Base-by-base conservation (phyloP, 2,113 vertebrate species). In the Irena cyanogastra region DNA sequence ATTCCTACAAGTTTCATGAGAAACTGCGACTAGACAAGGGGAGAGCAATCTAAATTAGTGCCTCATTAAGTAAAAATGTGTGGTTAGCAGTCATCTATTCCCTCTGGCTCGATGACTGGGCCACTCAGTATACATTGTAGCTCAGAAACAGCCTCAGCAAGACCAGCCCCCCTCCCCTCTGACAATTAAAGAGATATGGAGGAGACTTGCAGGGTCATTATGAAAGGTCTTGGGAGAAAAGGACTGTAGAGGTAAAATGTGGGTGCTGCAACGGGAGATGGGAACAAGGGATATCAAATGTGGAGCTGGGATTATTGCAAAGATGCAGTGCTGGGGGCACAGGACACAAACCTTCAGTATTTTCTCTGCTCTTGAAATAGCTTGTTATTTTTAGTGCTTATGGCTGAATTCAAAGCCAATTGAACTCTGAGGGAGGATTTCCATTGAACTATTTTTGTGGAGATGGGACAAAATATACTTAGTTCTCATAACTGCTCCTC, bases 21-120 rank as follows among this genome's bases (percentile, higher is more conserved):
- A 92, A 95, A 64, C 83, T 41, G 72, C 26, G 72, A 92, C 83
- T 90, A 92, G 93, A 95, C 95, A 96, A 92, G 94, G 56, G 86
- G 72, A 94, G 76, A 90, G 19, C 3, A 28, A 90, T 54, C 68
- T 92, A 78, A 95, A 97, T 97, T 94, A 97, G 93, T 71, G 80
- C 80, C 89, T 97, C 96, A 95, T 96, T 97, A 97, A 93, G 91
- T 87, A 94, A 93, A 95, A 96, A 95, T 89, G 86, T 90, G 83
- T 92, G 96, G 93, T 95, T 93, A 96, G 83, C 94, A 96, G 89
- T 63, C 89, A 90, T 83, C 68, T 92, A 92, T 94, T 93, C 94
- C 91, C 94, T 54, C 83, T 71, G 89, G 95, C 79, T 90, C 0
- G 0, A 26, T 77, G 83, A 63, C 96, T 92, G 76, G 83, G 93